phyloP scores from a whole-genome alignment of 1,140 invertebrate species.

The Trinorchestia longiramus region DNA sequence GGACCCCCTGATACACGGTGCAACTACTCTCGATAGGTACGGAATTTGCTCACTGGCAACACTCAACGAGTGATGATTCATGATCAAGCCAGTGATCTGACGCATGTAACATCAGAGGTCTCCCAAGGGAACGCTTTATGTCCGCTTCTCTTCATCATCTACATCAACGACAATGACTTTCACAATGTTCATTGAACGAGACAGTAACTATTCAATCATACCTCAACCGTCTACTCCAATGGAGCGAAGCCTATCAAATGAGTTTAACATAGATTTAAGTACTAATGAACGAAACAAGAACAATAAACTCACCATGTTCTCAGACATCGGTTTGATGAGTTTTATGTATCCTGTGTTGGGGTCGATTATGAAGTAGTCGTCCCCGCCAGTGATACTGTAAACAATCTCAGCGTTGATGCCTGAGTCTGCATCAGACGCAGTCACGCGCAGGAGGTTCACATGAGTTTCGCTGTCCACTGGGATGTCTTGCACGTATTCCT shows the following conservation, averaged over 20 bases:
- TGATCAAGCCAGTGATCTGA: too few species aligned
- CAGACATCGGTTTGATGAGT: background rate
- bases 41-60: too few species aligned
- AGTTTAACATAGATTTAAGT: background rate
- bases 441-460: conserved; percentile 51
- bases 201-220: too few species aligned
- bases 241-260: too few species aligned
- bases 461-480: conserved; percentile 40
- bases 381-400: conserved; percentile 27
- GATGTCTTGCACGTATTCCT: conserved; percentile 49
- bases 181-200: too few species aligned
- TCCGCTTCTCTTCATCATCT: too few species aligned
- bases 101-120: too few species aligned
- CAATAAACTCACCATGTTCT: conserved; percentile 29
- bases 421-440: conserved; percentile 54
- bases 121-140: too few species aligned
- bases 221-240: too few species aligned
- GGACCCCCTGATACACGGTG: too few species aligned
- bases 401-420: conserved; percentile 51
- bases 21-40: too few species aligned
- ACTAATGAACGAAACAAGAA: background rate
- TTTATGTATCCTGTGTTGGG: conserved; percentile 29
- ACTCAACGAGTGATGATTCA: too few species aligned
- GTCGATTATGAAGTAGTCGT: conserved; percentile 50
- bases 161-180: background rate